These are phyloP conservation scores for Oplegnathus fasciatus DNA, from an alignment of 2,113 vertebrate species.

Conservation along the genomic window DNA sequence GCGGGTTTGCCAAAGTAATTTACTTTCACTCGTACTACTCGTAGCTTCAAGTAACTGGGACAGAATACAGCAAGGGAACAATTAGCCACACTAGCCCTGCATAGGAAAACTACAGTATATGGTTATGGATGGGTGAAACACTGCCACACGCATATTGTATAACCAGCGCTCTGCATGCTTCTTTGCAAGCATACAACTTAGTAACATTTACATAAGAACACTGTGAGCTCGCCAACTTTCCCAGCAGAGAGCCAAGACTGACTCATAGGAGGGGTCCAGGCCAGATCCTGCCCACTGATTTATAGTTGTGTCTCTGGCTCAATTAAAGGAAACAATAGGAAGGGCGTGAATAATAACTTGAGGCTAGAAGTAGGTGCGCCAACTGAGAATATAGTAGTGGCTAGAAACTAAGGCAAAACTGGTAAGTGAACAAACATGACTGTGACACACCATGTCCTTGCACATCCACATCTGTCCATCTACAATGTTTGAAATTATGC, in stretches of 20 bases:
- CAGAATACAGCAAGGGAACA: background rate
- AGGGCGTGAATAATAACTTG: slow-evolving; percentile 34
- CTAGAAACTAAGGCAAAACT: slow-evolving; percentile 17
- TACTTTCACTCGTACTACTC: background rate
- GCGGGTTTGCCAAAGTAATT: background rate
- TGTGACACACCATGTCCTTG: background rate
- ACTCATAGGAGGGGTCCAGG: slow-evolving; percentile 26
- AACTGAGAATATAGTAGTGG: background rate
- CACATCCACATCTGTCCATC: background rate
- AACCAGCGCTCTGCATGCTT: slow-evolving; percentile 19
- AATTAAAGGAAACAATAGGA: slow-evolving; percentile 48
- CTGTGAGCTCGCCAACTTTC: slow-evolving; percentile 26
- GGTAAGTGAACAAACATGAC: background rate
- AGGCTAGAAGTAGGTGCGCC: slow-evolving; percentile 23
- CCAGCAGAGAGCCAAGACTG: slow-evolving; percentile 41
- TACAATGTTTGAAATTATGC: background rate
- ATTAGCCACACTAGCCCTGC: background rate
- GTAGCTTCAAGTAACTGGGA: background rate
- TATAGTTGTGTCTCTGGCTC: slow-evolving; percentile 46
- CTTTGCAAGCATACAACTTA: slow-evolving; percentile 18
- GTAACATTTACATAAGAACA: slow-evolving; percentile 49
- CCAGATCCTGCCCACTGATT: slow-evolving; percentile 43
- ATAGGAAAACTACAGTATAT: slow-evolving; percentile 9
- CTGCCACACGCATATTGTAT: slow-evolving; percentile 29
- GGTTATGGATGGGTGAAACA: slow-evolving; percentile 18